Evolutionary conservation across 2,113 vertebrate genomes (phyloP).

Genomic region (Proteles cristata): DNA sequence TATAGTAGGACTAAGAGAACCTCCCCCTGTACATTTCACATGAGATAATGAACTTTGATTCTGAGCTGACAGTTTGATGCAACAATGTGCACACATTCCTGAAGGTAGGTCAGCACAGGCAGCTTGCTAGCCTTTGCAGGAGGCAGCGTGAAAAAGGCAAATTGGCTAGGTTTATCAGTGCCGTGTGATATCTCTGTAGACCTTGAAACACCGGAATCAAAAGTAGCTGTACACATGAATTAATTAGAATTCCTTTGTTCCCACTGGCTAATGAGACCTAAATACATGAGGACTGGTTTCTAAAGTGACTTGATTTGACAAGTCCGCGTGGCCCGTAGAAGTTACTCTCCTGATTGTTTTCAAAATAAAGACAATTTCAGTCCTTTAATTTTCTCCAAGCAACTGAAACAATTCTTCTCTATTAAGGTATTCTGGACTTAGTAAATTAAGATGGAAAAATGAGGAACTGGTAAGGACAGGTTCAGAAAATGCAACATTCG

Average conservation of each 20-base stretch:
- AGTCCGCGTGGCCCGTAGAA: background rate
- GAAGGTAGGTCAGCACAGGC: background rate
- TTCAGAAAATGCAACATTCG: background rate
- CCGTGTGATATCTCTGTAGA: background rate
- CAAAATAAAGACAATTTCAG: constrained; percentile 41
- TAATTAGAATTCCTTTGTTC: constrained; percentile 7
- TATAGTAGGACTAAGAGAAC: background rate
- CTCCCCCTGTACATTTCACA: background rate
- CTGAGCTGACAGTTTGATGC: background rate
- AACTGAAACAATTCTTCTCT: constrained; percentile 5
- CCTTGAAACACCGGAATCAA: background rate
- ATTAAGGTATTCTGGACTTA: background rate
- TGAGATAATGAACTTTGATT: background rate
- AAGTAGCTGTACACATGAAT: background rate
- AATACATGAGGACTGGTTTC: background rate
- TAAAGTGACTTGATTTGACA: constrained; percentile 54
- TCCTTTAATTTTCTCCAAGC: constrained; percentile 58
- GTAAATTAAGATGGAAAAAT: constrained; percentile 60
- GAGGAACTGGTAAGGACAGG: constrained; percentile 21
- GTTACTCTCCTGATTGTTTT: constrained; percentile 42
- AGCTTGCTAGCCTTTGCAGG: background rate
- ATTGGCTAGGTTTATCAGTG: background rate
- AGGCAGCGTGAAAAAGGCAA: background rate
- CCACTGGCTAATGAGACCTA: background rate
- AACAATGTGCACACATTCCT: background rate